Evolutionary conservation across 2,888 invertebrate species (phyloP).

Genomic region (Drosophila mimica): DNA sequence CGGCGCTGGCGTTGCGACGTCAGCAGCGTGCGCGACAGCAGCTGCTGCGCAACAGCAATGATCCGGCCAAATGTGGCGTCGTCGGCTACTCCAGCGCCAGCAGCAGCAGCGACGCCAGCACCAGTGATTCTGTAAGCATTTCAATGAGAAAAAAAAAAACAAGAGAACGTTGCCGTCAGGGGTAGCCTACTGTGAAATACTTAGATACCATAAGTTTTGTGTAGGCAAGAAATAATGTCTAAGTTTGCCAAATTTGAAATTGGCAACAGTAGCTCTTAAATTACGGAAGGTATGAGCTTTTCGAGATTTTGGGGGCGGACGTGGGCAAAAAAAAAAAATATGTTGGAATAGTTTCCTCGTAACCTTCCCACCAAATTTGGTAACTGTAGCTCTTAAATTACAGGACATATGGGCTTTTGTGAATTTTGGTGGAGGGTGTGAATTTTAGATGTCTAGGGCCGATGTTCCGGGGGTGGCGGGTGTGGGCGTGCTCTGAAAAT

Average conservation of each 20-base stretch:
- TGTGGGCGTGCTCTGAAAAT: no score
- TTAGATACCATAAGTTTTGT: not conserved
- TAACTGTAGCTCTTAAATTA: not conserved
- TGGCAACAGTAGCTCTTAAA: no score
- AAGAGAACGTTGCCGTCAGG: not conserved
- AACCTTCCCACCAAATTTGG: not conserved
- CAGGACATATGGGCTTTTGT: no score
- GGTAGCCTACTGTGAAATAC: not conserved
- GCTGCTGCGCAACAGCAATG: slow-evolving; percentile 39
- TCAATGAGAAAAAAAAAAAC: not conserved
- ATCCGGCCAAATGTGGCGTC: slow-evolving; percentile 32
- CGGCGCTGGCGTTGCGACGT: slow-evolving; percentile 37
- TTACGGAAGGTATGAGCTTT: no score
- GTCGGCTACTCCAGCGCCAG: slow-evolving; percentile 40
- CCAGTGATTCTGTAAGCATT: slow-evolving; percentile 69
- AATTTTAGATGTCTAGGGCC: no score
- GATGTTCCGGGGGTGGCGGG: no score
- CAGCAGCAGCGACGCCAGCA: slow-evolving; percentile 47
- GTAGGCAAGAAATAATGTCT: no score
- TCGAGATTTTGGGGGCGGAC: no score
- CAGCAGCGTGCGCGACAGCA: slow-evolving; percentile 52
- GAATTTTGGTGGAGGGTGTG: no score
- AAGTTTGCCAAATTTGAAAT: no score
- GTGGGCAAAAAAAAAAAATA: no score
- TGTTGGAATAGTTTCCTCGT: not conserved